Evolutionary conservation across 2,797 vertebrate genomes (phyloP).

Genomic region (Botia kubotai): DNA sequence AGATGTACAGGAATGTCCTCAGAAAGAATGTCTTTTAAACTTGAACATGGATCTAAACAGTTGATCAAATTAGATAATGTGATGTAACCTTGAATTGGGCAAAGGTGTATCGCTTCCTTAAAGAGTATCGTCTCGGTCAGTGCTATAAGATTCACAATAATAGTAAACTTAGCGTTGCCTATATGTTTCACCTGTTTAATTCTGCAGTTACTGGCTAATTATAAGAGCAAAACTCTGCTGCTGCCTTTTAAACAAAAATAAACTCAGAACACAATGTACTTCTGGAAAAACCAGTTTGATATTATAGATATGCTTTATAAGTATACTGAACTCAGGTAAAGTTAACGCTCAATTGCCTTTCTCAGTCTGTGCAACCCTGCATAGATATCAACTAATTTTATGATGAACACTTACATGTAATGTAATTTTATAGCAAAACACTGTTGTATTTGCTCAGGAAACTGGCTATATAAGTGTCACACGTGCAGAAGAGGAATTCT

Average conservation of each 20-base stretch:
- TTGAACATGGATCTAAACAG: neutral
- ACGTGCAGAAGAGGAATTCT: neutral
- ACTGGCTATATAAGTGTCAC: constrained; percentile 5
- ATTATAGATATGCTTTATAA: neutral
- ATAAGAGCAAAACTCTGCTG: neutral
- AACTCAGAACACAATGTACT: neutral
- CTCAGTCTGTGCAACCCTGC: neutral
- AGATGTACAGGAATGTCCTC: constrained; percentile 6
- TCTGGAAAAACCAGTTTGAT: neutral
- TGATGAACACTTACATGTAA: neutral
- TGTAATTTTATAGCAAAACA: neutral
- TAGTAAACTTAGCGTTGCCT: neutral
- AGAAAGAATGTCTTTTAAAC: neutral
- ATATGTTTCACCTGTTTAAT: neutral
- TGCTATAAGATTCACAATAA: neutral
- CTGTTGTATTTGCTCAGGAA: neutral
- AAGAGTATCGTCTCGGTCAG: neutral
- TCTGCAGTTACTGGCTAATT: neutral
- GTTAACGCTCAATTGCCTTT: no score
- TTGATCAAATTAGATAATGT: constrained; percentile 1
- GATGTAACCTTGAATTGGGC: neutral
- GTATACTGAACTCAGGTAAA: neutral
- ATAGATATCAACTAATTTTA: neutral
- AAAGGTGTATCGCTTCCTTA: neutral
- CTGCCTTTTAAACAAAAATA: neutral